Evolutionary conservation across 2,113 vertebrate species (phyloP).

Genomic region (Prionailurus bengalensis): DNA sequence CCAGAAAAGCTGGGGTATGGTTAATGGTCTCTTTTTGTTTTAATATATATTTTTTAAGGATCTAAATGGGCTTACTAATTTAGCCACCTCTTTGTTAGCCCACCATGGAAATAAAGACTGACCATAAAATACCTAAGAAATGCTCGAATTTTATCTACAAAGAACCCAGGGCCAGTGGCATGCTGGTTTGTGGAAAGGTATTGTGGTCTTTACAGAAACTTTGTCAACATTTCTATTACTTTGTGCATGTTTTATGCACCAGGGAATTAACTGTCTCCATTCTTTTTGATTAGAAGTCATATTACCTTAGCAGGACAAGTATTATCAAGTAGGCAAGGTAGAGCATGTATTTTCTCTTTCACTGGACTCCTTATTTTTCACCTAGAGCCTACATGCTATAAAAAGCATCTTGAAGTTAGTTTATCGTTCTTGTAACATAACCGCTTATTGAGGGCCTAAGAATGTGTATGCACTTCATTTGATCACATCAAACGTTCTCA

Average conservation of each 20-base stretch:
- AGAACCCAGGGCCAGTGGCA: neutral
- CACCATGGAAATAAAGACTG: neutral
- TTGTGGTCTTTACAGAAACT: neutral
- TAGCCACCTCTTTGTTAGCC: neutral
- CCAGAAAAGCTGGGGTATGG: neutral
- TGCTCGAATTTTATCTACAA: neutral
- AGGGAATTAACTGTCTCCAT: neutral
- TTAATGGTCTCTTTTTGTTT: neutral
- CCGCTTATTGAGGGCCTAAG: neutral
- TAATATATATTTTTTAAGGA: neutral
- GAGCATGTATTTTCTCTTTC: neutral
- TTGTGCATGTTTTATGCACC: neutral
- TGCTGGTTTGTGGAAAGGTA: neutral
- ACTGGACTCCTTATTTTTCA: neutral
- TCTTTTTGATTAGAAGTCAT: constrained; percentile 26
- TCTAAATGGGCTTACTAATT: neutral
- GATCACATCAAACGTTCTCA: neutral
- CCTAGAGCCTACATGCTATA: neutral
- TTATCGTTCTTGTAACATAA: neutral
- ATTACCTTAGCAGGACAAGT: neutral
- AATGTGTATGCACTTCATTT: neutral
- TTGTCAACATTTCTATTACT: constrained; percentile 36
- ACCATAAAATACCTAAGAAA: neutral
- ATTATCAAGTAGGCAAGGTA: neutral
- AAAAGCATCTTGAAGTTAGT: neutral